A percentile compares a stretch with the other conserved stretches of the same genome.
phyloP scores from a whole-genome alignment of 2,797 vertebrate genomes.

The Antennarius maculatus region DNA sequence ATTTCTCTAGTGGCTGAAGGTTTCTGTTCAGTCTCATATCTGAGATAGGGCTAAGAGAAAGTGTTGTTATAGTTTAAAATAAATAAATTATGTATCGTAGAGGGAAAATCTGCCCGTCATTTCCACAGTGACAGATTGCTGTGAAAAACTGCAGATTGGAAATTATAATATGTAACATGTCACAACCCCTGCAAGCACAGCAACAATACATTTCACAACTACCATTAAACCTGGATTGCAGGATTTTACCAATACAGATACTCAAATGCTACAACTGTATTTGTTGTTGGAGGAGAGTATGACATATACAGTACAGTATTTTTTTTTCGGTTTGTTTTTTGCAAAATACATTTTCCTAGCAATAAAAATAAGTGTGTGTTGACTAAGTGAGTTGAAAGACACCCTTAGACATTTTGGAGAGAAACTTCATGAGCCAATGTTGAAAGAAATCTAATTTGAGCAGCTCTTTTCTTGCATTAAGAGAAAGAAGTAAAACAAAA shows the following conservation, averaged over 20 bases:
- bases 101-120: slow-evolving; percentile 50
- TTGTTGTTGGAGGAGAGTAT: not conserved
- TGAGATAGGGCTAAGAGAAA: slow-evolving; percentile 47
- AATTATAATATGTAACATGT: slow-evolving; percentile 51
- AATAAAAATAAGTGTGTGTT: too few species aligned
- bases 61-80: slow-evolving; percentile 47
- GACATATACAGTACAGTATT: not conserved
- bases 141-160: slow-evolving; percentile 59
- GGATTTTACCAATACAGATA: not conserved
- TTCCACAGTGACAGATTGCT: slow-evolving; percentile 53
- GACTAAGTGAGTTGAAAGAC: too few species aligned
- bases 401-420: slow-evolving; percentile 1
- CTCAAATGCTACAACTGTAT: not conserved
- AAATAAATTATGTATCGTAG: slow-evolving; percentile 37
- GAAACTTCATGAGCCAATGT: not conserved
- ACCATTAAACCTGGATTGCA: not conserved
- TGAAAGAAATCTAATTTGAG: slow-evolving; percentile 5
- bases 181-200: slow-evolving; percentile 31
- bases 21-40: slow-evolving; percentile 56
- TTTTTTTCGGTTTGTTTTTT: not conserved
- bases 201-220: slow-evolving; percentile 23
- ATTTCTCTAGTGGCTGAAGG: slow-evolving; percentile 52
- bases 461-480: not conserved
- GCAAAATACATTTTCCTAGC: not conserved
- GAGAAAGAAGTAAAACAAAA: not conserved